Base-by-base conservation (phyloP, 2,888 invertebrate species). In the Platycheirus albimanus region DNA sequence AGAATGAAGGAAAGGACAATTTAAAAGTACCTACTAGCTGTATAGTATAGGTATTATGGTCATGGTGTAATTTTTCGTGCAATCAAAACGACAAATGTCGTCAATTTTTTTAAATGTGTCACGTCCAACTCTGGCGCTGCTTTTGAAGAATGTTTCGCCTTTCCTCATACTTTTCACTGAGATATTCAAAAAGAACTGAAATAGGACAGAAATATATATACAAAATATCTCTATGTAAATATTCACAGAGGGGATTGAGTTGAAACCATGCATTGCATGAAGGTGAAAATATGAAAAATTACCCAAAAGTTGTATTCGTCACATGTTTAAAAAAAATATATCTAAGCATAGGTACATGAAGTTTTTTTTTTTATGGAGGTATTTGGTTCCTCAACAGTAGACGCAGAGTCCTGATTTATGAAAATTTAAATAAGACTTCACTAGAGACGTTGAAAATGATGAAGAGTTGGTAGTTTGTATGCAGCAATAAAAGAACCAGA, bases 51-150 rank as follows among this genome's bases (percentile, higher is more conserved):
- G 52, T 38, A 67, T 38, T 71, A 70, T 75, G 71, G 61, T 61
- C 71, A 72, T 67, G 54, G 66, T 72, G 77, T 81, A 81, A 81
- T 86, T 86, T 86, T 86, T 84, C 83, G 76, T 84, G 85, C 85
- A 86, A 86, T 86, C 86, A 86, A 86, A 86, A 86, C 85, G 86
- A 86, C 85, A 86, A 86, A 86, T 86, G 86, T 85, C 85, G 85
- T 86, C 86, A 86, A 86, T 86, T 86, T 86, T 85, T 86, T 85
- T 85, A 85, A 85, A 84, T 85, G 85, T 85, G 86, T 86, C 86
- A 86, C 86, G 86, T 86, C 84, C 86, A 54, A 49, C 8, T 85
- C 79, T 84, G 69, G n/a, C n/a, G n/a, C 78, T 78, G 80, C 5
- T 24, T 24, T 3, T 77, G 71, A 63, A 74, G 76, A 81, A 67